Percentiles rank a stretch among this genome's conserved stretches.
These are phyloP conservation scores for Pyrochroa serraticornis DNA, from an alignment of 2,888 invertebrate species.

Conservation along the genomic window DNA sequence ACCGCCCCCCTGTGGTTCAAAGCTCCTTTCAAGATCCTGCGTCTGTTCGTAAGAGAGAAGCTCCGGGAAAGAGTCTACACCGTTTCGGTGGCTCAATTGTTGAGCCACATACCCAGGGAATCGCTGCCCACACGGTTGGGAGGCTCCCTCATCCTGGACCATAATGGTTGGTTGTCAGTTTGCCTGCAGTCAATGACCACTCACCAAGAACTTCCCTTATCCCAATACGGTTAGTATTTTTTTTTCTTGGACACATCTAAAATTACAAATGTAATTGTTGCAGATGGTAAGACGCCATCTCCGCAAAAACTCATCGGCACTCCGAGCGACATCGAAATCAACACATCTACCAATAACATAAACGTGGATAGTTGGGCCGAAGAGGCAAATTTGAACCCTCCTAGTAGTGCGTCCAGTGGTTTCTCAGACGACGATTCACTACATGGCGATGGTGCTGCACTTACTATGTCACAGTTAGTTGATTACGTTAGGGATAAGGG, in stretches of 20 bases:
- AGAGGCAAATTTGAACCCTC: constrained; percentile 67
- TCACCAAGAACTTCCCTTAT: constrained; percentile 53
- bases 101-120: constrained; percentile 86
- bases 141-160: constrained; percentile 84
- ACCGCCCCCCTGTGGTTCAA: constrained; percentile 98
- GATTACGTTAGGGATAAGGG: constrained; percentile 77
- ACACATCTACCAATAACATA: constrained; percentile 53
- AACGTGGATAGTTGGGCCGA: constrained; percentile 60
- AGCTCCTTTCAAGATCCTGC: constrained; percentile 94
- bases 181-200: constrained; percentile 77
- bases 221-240: constrained; percentile 49
- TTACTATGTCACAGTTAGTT: constrained; percentile 76
- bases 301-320: constrained; percentile 53
- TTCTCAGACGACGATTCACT: constrained; percentile 91
- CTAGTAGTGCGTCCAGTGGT: constrained; percentile 78
- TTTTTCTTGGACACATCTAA: no score
- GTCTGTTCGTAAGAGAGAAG: constrained; percentile 94
- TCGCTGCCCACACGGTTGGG: constrained; percentile 89
- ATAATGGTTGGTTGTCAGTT: constrained; percentile 83
- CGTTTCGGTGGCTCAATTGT: constrained; percentile 88
- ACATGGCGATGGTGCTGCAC: constrained; percentile 70
- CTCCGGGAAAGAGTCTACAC: constrained; percentile 94
- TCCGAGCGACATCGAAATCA: constrained; percentile 60
- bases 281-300: constrained; percentile 55
- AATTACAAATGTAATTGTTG: constrained; percentile 15